Evolutionary conservation across 2,888 invertebrate genomes (phyloP).

Genomic region (Leptodirus hochenwartii): DNA sequence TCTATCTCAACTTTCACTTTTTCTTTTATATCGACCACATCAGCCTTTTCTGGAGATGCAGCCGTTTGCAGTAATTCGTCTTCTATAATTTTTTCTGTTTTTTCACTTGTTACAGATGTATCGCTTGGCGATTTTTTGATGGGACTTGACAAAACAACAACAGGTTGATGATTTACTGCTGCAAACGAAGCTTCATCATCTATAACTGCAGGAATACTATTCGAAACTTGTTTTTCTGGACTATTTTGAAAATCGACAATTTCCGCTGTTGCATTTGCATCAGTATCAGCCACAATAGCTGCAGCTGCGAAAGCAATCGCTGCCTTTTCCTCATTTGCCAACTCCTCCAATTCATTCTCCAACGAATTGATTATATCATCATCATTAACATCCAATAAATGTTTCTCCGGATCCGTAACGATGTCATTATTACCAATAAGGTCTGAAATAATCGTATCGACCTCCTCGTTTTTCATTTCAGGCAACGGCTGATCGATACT

Average conservation of each 20-base stretch:
- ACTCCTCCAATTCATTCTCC: constrained; percentile 22
- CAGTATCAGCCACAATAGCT: constrained; percentile 9
- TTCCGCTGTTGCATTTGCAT: neutral
- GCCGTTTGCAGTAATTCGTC: no score
- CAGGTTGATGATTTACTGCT: no score
- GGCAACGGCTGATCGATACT: constrained; percentile 27
- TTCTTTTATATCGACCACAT: neutral
- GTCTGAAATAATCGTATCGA: constrained; percentile 34
- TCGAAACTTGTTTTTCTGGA: constrained; percentile 2
- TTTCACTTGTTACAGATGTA: no score
- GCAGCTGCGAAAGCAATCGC: constrained; percentile 16
- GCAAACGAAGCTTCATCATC: no score
- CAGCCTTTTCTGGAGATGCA: neutral
- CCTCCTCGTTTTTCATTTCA: constrained; percentile 33
- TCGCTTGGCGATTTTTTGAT: no score
- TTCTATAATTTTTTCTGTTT: no score
- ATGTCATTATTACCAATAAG: constrained; percentile 33
- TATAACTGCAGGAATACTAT: no score
- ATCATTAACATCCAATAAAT: constrained; percentile 24
- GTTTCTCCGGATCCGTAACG: constrained; percentile 25
- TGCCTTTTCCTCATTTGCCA: constrained; percentile 20
- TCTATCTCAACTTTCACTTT: constrained; percentile 17
- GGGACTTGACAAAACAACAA: no score
- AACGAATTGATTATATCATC: constrained; percentile 25
- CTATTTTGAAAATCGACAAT: no score